A percentile compares a stretch with the other conserved stretches of the same genome.
phyloP scores from a whole-genome alignment of 1,140 invertebrate species.

The Drosophila paulistorum region DNA sequence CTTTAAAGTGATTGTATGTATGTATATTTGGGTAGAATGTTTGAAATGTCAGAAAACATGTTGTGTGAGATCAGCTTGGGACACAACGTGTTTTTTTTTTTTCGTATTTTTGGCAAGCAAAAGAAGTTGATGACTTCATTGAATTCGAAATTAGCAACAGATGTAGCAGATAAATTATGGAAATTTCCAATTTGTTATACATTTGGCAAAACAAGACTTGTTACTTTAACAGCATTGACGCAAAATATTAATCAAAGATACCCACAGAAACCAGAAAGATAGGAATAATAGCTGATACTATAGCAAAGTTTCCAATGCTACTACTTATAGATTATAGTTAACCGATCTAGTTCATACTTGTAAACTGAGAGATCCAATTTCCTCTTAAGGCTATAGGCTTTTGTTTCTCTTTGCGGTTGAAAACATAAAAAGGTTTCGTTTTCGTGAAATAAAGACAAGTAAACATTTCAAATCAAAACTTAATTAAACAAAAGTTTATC shows the following conservation, averaged over 20 bases:
- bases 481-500: not conserved
- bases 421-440: no score
- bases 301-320: no score
- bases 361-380: no score
- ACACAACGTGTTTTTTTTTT: conserved; percentile 42
- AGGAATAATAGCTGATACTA: no score
- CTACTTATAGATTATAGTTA: no score
- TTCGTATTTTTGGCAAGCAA: not conserved
- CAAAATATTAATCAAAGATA: no score
- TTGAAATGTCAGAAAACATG: conserved; percentile 31
- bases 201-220: no score
- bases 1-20: conserved; percentile 20
- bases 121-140: conserved; percentile 13
- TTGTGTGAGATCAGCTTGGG: conserved; percentile 50
- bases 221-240: no score
- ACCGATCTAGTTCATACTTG: no score
- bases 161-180: not conserved
- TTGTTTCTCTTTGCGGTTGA: no score
- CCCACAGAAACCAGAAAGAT: no score
- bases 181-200: not conserved
- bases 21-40: conserved; percentile 3
- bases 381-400: no score
- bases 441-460: not conserved
- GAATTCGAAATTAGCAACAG: not conserved
- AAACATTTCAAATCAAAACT: not conserved